Evolutionary conservation across 1,140 invertebrate genomes (phyloP), one percentile per base, ranked within the genome.

Genomic region (Plectrocnemia conspersa): DNA sequence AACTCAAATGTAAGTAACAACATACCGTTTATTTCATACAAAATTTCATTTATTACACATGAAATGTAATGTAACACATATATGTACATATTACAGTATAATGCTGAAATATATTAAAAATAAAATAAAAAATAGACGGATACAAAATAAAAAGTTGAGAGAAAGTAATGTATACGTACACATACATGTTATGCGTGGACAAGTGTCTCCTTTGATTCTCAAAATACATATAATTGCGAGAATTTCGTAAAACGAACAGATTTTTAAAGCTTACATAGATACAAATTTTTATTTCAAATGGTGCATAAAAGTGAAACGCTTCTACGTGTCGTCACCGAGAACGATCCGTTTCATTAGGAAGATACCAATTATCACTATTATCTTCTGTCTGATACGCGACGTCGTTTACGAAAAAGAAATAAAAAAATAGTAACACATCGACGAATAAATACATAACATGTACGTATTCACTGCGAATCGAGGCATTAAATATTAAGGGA

Each of bases 261-360:
- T n/a, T n/a, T n/a, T n/a, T n/a, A n/a, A n/a, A n/a, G n/a, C n/a
- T n/a, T n/a, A n/a, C n/a, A n/a, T n/a, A n/a, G n/a, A n/a, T n/a
- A n/a, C n/a, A n/a, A n/a, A n/a, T n/a, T n/a, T n/a, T n/a, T n/a
- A n/a, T n/a, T n/a, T n/a, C n/a, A n/a, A 13, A 38, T 38, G 35
- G 18, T 38, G 35, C 35, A 38, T 38, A 38, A 38, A 38, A 38
- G 35, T 38, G 35, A 38, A 38, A 38, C 18, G n/a, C 27, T 38
- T 16, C 15, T 38, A n/a, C n/a, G n/a, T n/a, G n/a, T n/a, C n/a
- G n/a, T n/a, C n/a, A n/a, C n/a, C n/a, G n/a, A n/a, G n/a, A n/a
- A n/a, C n/a, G n/a, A n/a, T n/a, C n/a, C n/a, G n/a, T n/a, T n/a
- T n/a, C n/a, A n/a, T n/a, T n/a, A n/a, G n/a, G n/a, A n/a, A n/a